A percentile compares a stretch with the other conserved stretches of the same genome.
These are phyloP conservation scores for Pycnonotus jocosus DNA, from an alignment of 2,113 vertebrate genomes.

Conservation along the genomic window DNA sequence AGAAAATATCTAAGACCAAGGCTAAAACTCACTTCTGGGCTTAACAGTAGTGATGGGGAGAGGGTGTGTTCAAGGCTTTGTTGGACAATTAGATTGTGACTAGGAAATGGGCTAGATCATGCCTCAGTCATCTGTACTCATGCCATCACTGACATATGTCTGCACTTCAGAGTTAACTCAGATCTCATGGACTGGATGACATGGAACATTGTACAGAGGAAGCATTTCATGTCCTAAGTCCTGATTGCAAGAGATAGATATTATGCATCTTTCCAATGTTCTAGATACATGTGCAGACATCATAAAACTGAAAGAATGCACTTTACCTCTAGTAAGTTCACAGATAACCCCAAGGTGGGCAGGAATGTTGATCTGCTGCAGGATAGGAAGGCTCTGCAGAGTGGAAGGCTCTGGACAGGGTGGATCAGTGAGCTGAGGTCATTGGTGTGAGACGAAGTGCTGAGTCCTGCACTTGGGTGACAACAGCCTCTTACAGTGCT, in stretches of 20 bases:
- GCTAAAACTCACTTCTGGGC: neutral
- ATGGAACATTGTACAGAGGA: neutral
- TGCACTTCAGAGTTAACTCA: neutral
- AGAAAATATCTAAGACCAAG: neutral
- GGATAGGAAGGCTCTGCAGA: neutral
- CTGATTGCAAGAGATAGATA: neutral
- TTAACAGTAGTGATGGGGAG: neutral
- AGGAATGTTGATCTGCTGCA: neutral
- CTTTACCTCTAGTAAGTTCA: neutral
- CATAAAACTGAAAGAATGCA: neutral
- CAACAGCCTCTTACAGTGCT: neutral
- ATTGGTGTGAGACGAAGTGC: rapidly evolving
- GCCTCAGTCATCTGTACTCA: rapidly evolving
- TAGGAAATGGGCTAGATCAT: neutral
- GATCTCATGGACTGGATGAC: neutral
- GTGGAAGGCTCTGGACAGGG: neutral
- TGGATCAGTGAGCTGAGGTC: no score
- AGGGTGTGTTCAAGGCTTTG: neutral
- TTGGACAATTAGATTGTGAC: neutral
- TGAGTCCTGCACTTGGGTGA: neutral
- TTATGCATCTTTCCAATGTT: neutral
- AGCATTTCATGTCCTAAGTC: neutral
- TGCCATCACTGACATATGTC: neutral
- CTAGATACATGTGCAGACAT: neutral
- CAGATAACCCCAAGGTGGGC: neutral